Base-by-base conservation (phyloP, 2,113 vertebrate species). In the Merops nubicus region DNA sequence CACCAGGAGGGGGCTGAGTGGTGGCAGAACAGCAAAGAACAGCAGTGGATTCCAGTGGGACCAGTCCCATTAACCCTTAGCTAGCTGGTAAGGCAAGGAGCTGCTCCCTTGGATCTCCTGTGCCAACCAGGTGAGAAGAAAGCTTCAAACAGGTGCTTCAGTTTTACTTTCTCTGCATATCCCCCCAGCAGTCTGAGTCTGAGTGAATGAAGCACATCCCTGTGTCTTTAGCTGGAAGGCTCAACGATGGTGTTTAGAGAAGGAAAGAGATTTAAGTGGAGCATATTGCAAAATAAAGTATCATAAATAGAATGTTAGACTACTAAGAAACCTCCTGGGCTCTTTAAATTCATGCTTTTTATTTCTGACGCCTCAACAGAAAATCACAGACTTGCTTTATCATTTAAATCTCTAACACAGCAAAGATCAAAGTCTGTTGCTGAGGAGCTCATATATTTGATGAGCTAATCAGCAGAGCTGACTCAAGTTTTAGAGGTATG, bases 291-390 rank as follows among this genome's bases (percentile, higher is more conserved):
- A 86, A 91, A 73, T 48, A 36, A 89, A 88, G 5, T 19, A 53
- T 60, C 73, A 40, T 59, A 83, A 93, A 77, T 38, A 77, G 36
- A 89, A 73, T 12, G 14, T 62, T 23, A 81, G 75, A 21, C 67
- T 67, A 31, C 31, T 69, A 38, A 72, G 57, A 91, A 95, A 62
- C 29, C 85, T 94, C 47, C 25, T 31, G 75, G 75, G 88, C 31
- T 87, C 76, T 64, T 91, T 34, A 81, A 83, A 95, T 65, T 67
- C 74, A 20, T 76, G 31, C 38, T 74, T 80, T 88, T 73, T 48
- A 85, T 77, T 95, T 96, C 75, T 77, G 75, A 73, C 21, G 88
- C 34, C 57, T 83, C 82, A 80, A 95, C 38, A 94, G 75, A 94
- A 94, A 95, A 94, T 28, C 81, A 91, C 65, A 88, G 68, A 12